Evolutionary conservation across 2,113 vertebrate species (phyloP), one percentile per base, ranked within the genome.

Genomic region (Colistium nudipinnis): DNA sequence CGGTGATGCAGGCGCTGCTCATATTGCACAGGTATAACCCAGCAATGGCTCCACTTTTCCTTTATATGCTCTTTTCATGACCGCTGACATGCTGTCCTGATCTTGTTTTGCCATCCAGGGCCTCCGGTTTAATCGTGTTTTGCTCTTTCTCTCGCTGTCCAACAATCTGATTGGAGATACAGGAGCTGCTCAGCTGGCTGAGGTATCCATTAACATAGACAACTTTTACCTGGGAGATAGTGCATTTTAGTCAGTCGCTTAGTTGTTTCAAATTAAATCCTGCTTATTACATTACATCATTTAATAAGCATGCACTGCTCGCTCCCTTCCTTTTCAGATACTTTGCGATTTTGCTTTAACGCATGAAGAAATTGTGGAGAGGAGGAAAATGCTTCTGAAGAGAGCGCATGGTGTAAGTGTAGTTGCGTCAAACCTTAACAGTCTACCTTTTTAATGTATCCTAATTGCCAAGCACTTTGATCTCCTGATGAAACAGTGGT

Each of bases 111-210:
- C 70, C 65, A 63, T 51, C 38, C 70, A 98, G 96, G 95, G 94
- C 10, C 86, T 98, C 63, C 90, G 95, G 45, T 69, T 96, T 36
- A 96, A 98, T 70, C 92, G 94, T 2, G 86, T 93, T 0, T 84
- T 98, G 83, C 85, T 94, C 25, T 93, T 87, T 82, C 91, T 98
- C 35, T 95, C 94, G 0, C 65, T 98, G 74, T 91, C 91, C 0
- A 92, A 93, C 89, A 96, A 98, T 76, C 77, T 83, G 19, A 95
- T 97, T 6, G 88, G 90, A 4, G 95, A 98, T 39, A 24, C 52
- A 0, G 96, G 96, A 0, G 94, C 95, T 1, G n/a, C 75, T 30
- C 74, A 66, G 70, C 87, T 97, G n/a, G 94, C 83, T 35, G 22
- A 1, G 61, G 89, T 89, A 82, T 81, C 66, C 41, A 33, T 78